Evolutionary conservation across 2,113 vertebrate genomes (phyloP).

Genomic region (Osmerus eperlanus): DNA sequence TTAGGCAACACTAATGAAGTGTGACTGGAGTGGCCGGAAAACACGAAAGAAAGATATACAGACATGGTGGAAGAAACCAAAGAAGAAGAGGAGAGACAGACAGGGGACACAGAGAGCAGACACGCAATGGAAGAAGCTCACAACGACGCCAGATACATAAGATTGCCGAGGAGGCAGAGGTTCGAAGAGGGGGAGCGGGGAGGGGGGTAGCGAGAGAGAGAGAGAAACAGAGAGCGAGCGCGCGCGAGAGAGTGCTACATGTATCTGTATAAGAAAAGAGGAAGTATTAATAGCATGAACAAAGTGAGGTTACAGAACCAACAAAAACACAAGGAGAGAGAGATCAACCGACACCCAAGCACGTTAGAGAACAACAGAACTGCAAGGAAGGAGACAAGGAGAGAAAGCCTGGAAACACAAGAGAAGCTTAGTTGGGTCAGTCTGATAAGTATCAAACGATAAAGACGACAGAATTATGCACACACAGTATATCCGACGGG

Average conservation of each 20-base stretch:
- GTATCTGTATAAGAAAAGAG: conserved; percentile 66
- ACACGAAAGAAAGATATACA: conserved; percentile 33
- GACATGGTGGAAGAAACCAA: conserved; percentile 30
- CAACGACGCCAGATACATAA: conserved; percentile 49
- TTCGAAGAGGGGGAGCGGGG: conserved; percentile 26
- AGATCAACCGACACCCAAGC: conserved; percentile 67
- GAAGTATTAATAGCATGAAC: conserved; percentile 72
- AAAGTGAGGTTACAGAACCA: conserved; percentile 60
- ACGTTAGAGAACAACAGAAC: conserved; percentile 67
- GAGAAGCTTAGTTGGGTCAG: conserved; percentile 75
- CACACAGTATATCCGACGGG: conserved; percentile 58
- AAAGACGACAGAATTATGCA: conserved; percentile 57
- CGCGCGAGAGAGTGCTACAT: conserved; percentile 52
- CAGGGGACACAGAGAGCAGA: conserved; percentile 35
- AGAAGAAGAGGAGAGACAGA: conserved; percentile 6
- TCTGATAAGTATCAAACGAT: conserved; percentile 68
- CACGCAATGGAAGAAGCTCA: conserved; percentile 42
- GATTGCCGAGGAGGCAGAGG: conserved; percentile 47
- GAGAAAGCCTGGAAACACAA: conserved; percentile 76
- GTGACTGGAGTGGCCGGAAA: conserved; percentile 29
- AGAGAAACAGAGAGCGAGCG: conserved; percentile 46
- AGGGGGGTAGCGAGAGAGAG: neutral
- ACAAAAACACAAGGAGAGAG: conserved; percentile 57
- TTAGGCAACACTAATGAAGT: conserved; percentile 48
- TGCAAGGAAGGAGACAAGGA: conserved; percentile 69